A percentile compares a stretch with the other conserved stretches of the same genome.
Evolutionary conservation across 2,888 invertebrate species (phyloP).

Genomic region (Catocala sponsa): DNA sequence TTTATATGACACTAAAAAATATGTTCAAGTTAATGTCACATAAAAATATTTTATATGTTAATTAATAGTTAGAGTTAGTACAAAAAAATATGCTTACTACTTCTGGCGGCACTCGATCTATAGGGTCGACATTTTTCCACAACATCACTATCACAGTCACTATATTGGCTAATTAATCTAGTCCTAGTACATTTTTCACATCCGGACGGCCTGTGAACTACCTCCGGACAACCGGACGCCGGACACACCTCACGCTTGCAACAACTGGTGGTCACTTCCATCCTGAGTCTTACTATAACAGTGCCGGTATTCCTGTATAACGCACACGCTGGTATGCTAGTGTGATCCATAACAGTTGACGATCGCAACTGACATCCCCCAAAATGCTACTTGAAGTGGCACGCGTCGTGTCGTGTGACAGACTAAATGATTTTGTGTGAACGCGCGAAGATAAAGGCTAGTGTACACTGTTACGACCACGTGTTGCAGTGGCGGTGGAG

Average conservation of each 20-base stretch:
- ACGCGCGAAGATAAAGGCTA: conserved; percentile 83
- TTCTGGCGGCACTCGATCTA: conserved; percentile 76
- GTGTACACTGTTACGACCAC: conserved; percentile 65
- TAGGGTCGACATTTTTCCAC: conserved; percentile 75
- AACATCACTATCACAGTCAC: conserved; percentile 85
- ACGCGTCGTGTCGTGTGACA: conserved; percentile 81
- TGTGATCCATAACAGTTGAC: conserved; percentile 76
- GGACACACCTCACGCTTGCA: conserved; percentile 57
- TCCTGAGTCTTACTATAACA: conserved; percentile 77
- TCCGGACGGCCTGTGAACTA: conserved; percentile 63
- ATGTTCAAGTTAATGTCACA: not conserved
- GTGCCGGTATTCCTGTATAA: conserved; percentile 74
- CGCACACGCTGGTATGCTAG: conserved; percentile 77
- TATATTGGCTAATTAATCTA: conserved; percentile 78
- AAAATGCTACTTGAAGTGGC: conserved; percentile 75
- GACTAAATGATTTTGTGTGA: conserved; percentile 82
- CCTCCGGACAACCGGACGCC: conserved; percentile 53
- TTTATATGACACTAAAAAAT: not conserved
- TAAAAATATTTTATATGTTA: conserved; percentile 2
- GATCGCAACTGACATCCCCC: conserved; percentile 78
- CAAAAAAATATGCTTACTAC: conserved; percentile 75
- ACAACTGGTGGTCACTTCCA: conserved; percentile 66
- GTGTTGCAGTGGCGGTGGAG: conserved; percentile 71
- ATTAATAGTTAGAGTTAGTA: conserved; percentile 16
- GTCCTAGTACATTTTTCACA: conserved; percentile 82